These are phyloP conservation scores for Notolepis coatsorum DNA, from an alignment of 2,797 vertebrate genomes.

Conservation along the genomic window DNA sequence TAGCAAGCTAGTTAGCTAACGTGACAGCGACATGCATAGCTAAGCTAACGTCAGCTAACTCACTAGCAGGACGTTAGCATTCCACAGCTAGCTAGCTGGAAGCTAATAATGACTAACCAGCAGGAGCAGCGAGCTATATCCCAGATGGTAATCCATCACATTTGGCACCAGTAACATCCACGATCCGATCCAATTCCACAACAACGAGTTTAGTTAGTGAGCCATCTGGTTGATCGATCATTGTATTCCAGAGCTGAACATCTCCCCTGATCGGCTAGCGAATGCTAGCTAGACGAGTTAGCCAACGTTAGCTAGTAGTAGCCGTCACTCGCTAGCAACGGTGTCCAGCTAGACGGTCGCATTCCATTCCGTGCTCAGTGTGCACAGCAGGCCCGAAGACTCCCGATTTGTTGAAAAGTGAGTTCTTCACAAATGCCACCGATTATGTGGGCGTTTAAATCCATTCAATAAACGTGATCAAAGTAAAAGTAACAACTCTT, in stretches of 20 bases:
- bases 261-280: slow-evolving; percentile 57
- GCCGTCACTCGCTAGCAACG: slow-evolving; percentile 55
- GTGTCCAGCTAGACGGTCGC: slow-evolving; percentile 51
- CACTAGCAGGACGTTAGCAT: slow-evolving; percentile 61
- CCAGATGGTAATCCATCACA: slow-evolving; percentile 43
- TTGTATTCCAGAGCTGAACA: slow-evolving; percentile 53
- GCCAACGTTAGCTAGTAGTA: slow-evolving; percentile 58
- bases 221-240: slow-evolving; percentile 42
- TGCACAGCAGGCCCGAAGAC: slow-evolving; percentile 43
- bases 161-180: slow-evolving; percentile 8
- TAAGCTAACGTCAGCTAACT: too few species aligned
- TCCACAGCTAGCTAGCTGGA: slow-evolving; percentile 37
- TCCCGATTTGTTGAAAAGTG: slow-evolving; percentile 11
- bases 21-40: background rate
- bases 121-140: slow-evolving; percentile 33
- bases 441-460: slow-evolving; percentile 1
- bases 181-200: slow-evolving; percentile 13
- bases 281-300: slow-evolving; percentile 46
- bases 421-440: slow-evolving; percentile 13
- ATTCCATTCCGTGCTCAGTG: slow-evolving; percentile 61
- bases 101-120: slow-evolving; percentile 1
- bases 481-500: slow-evolving; percentile 23
- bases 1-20: slow-evolving; percentile 64
- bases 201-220: slow-evolving; percentile 24
- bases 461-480: slow-evolving; percentile 36